Evolutionary conservation across 2,888 invertebrate species (phyloP).

Genomic region (Eristalis arbustorum): DNA sequence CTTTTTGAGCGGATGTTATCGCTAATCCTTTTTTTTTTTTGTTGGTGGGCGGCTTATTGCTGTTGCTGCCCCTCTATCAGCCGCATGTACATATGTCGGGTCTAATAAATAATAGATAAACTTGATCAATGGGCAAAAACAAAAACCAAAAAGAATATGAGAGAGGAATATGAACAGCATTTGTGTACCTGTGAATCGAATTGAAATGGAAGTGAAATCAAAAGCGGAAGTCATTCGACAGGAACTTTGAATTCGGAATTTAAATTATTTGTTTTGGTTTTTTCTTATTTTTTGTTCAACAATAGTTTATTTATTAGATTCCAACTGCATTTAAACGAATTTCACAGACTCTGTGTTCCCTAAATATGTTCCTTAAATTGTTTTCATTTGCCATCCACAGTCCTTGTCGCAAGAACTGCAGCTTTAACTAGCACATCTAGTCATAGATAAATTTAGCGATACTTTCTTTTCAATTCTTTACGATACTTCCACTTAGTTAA

Average conservation of each 20-base stretch:
- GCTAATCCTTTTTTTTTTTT: conserved; percentile 29
- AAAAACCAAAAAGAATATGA: neutral
- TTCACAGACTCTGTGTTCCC: neutral
- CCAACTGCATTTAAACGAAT: neutral
- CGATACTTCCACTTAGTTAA: conserved; percentile 14
- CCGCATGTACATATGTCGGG: conserved; percentile 7
- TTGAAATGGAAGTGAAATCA: conserved; percentile 24
- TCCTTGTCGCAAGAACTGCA: neutral
- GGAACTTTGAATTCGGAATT: neutral
- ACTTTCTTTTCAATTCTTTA: conserved; percentile 12
- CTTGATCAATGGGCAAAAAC: conserved; percentile 14
- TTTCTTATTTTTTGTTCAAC: neutral
- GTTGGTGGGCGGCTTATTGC: neutral
- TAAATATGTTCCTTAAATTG: conserved; percentile 1
- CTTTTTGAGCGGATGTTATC: conserved; percentile 20
- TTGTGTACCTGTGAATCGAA: neutral
- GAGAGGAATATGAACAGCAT: neutral
- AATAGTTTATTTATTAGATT: neutral
- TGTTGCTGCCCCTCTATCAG: neutral
- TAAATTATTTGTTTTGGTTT: neutral
- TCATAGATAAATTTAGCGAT: conserved; percentile 1
- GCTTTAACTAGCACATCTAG: neutral
- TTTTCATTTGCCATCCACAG: conserved; percentile 10
- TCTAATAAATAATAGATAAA: conserved; percentile 60
- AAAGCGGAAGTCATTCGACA: conserved; percentile 20